A percentile compares a stretch with the other conserved stretches of the same genome.
phyloP scores from a whole-genome alignment of 2,113 vertebrate genomes.

The Theristicus caerulescens region DNA sequence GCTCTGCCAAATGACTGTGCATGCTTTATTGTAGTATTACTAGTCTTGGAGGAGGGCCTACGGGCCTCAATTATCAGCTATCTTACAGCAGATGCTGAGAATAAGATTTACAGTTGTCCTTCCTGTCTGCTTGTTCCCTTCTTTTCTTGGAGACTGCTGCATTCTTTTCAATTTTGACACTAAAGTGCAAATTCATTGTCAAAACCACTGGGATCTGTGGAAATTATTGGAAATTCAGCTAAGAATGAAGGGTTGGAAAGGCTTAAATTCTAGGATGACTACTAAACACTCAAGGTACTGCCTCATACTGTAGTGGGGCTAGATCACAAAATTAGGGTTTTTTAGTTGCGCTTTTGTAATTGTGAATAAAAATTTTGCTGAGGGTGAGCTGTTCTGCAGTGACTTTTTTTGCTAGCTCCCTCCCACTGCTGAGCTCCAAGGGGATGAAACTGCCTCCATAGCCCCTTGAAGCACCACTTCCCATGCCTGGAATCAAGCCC shows the following conservation, averaged over 20 bases:
- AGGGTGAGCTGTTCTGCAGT: not conserved
- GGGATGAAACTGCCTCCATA: not conserved
- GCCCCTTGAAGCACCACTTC: not conserved
- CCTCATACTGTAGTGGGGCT: not conserved
- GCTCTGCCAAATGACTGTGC: not conserved
- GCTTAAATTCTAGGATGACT: not conserved
- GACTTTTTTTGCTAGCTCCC: not conserved
- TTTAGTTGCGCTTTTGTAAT: not conserved
- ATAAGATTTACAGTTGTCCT: not conserved
- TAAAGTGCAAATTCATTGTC: not conserved
- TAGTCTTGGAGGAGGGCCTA: not conserved
- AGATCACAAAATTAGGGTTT: not conserved
- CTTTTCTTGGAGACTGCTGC: not conserved
- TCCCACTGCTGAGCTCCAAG: not conserved
- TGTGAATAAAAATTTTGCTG: not conserved
- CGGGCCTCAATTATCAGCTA: fast-evolving
- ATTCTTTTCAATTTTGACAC: not conserved
- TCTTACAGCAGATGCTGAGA: not conserved
- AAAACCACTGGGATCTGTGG: not conserved
- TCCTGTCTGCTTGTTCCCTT: not conserved
- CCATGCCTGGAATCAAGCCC: not conserved
- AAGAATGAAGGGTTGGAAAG: not conserved
- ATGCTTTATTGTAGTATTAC: not conserved
- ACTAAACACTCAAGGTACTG: not conserved
- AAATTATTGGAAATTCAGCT: not conserved